phyloP scores from a whole-genome alignment of 2,888 invertebrate species.

The Hypercompe scribonia region DNA sequence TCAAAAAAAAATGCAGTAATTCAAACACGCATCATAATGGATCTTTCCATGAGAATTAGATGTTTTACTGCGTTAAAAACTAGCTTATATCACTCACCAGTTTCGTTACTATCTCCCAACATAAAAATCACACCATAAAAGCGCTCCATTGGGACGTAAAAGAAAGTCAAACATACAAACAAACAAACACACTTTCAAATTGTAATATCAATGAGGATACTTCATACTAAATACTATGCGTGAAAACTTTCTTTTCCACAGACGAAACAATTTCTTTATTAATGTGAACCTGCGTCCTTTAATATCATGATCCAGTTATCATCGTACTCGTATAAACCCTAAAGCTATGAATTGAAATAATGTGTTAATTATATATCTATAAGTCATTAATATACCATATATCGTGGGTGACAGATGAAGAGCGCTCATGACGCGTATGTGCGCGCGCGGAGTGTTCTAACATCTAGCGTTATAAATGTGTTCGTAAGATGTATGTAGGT shows the following conservation, averaged over 20 bases:
- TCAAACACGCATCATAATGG: too few species aligned
- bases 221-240: background rate
- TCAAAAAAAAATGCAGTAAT: too few species aligned
- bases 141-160: too few species aligned
- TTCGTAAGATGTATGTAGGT: slow-evolving; percentile 22
- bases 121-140: too few species aligned
- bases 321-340: background rate
- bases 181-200: too few species aligned
- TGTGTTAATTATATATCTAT: background rate
- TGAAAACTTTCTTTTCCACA: background rate
- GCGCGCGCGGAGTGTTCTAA: background rate
- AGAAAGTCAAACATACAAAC: too few species aligned
- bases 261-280: background rate
- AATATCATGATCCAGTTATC: background rate
- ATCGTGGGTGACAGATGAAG: slow-evolving; percentile 16
- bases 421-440: background rate
- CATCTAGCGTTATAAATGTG: slow-evolving; percentile 23
- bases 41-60: too few species aligned
- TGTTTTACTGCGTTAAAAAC: too few species aligned
- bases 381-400: slow-evolving; percentile 20
- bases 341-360: background rate
- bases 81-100: too few species aligned
- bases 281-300: background rate
- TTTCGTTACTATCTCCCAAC: too few species aligned
- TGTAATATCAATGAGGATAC: background rate